Evolutionary conservation across 1,140 invertebrate species (phyloP), one percentile per base, ranked within the genome.

Genomic region (Mactra quadrangularis): DNA sequence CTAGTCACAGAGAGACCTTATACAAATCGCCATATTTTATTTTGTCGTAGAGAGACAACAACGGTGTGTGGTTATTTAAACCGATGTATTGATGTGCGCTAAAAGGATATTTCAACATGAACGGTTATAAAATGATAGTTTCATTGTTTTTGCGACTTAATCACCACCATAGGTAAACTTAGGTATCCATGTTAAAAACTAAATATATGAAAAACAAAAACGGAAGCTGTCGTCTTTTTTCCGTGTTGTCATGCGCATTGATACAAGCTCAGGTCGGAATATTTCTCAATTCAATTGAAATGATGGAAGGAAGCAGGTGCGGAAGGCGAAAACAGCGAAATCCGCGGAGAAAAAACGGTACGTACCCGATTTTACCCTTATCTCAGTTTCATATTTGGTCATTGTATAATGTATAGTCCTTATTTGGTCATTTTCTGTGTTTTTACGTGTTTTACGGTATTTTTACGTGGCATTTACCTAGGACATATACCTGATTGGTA

Each of bases 301-400:
- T 82, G 78, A 85, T 85, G 84, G 84, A 83, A 52, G 57, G 72
- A 68, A 62, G 55, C 84, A 85, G 84, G 84, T 85, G 84, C 84
- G 84, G 84, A 33, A 57, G 84, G 29, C 17, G 84, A 76, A 85
- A 85, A 83, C 84, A 85, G 64, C 62, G 64, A 41, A 85, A 85
- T 82, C 84, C 84, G 1, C 66, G 62, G 72, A 33, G 79, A 31
- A 85, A 85, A 78, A 85, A 85, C 52, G 78, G 84, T 85, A 70
- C 62, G 84, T 86, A 41, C 3, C 29, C 35, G 25, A 68, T 74
- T 50, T 38, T 45, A 64, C 13, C 25, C 38, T 55, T 17, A 50
- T 27, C 31, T 82, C 52, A 50, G 17, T 45, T n/a, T 19, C 50
- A 19, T 66, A 81, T 64, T 50, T 62, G 15, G 62, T 55, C 31